Evolutionary conservation across 2,113 vertebrate genomes (phyloP).

Genomic region (Corythoichthys intestinalis): DNA sequence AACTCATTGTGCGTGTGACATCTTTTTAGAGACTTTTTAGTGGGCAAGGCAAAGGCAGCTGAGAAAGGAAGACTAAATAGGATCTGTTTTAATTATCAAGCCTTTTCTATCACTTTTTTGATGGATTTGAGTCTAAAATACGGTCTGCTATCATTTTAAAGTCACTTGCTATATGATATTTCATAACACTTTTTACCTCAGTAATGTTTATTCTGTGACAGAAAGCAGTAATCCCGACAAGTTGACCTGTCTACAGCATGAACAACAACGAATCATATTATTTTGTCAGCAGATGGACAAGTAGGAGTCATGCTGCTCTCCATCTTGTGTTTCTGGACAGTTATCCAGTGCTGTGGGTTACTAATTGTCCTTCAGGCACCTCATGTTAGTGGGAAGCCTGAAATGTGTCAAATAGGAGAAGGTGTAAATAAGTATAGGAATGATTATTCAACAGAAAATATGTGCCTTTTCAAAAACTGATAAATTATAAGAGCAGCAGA

Average conservation of each 20-base stretch:
- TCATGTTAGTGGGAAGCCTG: constrained; percentile 49
- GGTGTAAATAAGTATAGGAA: constrained; percentile 51
- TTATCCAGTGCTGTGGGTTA: constrained; percentile 58
- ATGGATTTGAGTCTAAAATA: too few relatives aligned
- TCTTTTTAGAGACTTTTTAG: too few relatives aligned
- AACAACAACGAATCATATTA: constrained; percentile 26
- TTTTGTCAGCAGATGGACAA: constrained; percentile 49
- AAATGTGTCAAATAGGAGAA: constrained; percentile 45
- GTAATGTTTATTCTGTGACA: not conserved
- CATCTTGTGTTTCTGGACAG: constrained; percentile 56
- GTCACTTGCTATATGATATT: too few relatives aligned
- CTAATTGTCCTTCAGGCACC: constrained; percentile 53
- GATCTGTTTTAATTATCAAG: too few relatives aligned
- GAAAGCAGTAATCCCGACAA: not conserved
- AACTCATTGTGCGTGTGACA: too few relatives aligned
- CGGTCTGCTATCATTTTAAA: too few relatives aligned
- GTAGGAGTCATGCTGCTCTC: constrained; percentile 49
- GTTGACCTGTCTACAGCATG: constrained; percentile 7
- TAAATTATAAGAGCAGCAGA: not conserved
- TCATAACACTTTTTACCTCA: not conserved
- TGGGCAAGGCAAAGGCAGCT: too few relatives aligned
- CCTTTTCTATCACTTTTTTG: too few relatives aligned
- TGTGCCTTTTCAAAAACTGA: constrained; percentile 26
- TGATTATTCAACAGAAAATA: constrained; percentile 27
- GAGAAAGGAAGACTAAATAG: too few relatives aligned